Conservation (phyloP, 2,797 vertebrate species). For the Oryzias dopingdopingensis region DNA sequence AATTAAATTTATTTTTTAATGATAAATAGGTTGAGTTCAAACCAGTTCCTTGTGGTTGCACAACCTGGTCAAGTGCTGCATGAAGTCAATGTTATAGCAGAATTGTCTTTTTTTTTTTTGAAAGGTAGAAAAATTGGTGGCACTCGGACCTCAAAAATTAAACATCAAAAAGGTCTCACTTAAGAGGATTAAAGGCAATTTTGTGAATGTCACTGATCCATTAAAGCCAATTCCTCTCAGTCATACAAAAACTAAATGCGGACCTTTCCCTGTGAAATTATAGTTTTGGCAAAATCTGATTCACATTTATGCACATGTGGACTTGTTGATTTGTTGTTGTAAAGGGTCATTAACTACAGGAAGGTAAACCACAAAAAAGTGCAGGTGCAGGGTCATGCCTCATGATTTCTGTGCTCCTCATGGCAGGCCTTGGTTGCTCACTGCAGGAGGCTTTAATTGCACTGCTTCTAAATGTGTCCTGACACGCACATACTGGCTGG, state of each 20-base stretch:
- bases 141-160: constrained; percentile 4
- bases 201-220: constrained; percentile 4
- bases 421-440: constrained; percentile 64
- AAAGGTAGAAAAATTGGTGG: constrained; percentile 1
- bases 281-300: constrained; percentile 2
- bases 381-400: constrained; percentile 53
- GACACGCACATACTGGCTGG: constrained; percentile 59
- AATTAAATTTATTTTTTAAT: no score
- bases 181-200: constrained; percentile 5
- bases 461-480: constrained; percentile 70
- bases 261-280: neutral
- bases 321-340: constrained; percentile 11
- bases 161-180: constrained; percentile 1
- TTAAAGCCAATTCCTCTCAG: constrained; percentile 17
- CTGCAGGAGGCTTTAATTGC: constrained; percentile 70
- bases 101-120: constrained; percentile 3
- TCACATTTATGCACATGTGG: neutral
- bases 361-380: constrained; percentile 49
- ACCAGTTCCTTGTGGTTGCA: neutral
- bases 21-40: neutral
- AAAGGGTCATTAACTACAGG: constrained; percentile 10
- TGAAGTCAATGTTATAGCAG: neutral
- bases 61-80: neutral
- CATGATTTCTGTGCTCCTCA: constrained; percentile 65
- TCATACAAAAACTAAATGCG: constrained; percentile 1